Evolutionary conservation across 1,140 invertebrate species (phyloP), one percentile per base, ranked within the genome.

Genomic region (Scaptomyza montana): DNA sequence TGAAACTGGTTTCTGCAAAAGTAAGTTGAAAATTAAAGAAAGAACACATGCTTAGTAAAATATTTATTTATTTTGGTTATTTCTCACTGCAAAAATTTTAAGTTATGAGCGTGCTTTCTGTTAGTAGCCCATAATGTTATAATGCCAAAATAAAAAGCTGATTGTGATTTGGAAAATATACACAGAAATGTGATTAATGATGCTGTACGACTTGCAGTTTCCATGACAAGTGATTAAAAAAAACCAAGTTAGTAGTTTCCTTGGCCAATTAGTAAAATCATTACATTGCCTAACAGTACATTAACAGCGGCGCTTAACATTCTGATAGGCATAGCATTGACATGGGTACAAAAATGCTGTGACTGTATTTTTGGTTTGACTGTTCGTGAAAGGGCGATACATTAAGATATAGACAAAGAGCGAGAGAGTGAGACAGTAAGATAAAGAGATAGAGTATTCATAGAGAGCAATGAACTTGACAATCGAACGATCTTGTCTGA

Each of bases 1-100:
- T 91, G 90, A 89, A 71, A 89, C 85, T 80, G 89, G 89, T 53
- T 90, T 90, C 89, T 90, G 78, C 77, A 78, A 82, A 45, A 45
- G 47, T 45, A 54, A 65, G 66, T 49, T 49, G 49, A 33, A 60
- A 46, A 80, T n/a, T 69, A 19, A 19, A 33, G 59, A 51, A 51
- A 59, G 51, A 57, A 56, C 28, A 41, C 13, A 39, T 28, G 59
- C 41, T 73, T 66, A 10, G 4, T 43, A 33, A 5, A 69, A 33
- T 71, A 41, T 47, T 73, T 61, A 63, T 39, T 51, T 50, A 67
- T 19, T 41, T 28, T 53, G n/a, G 46, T 49, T 50, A 33, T 49
- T 7, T 19, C 12, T 62, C n/a, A 69, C 50, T 50, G 61, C 60
- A 67, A 39, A 69, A 56, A 21, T 59, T 33, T 55, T 70, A 55